Base-by-base conservation (phyloP, 2,888 invertebrate species). In the Sinotaia quadrata region DNA sequence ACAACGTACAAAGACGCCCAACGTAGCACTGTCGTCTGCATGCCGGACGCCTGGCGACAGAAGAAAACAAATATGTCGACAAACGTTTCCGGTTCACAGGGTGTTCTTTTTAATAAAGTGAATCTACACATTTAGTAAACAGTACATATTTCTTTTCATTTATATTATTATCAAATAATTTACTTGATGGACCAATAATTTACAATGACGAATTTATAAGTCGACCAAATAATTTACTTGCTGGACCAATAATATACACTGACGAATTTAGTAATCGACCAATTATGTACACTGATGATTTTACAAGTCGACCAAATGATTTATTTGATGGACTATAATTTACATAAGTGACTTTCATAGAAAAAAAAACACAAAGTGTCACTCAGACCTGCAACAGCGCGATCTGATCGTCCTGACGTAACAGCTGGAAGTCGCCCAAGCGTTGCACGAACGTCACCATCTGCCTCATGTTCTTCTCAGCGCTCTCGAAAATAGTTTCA, bases 381-480 rank as follows among this genome's bases (percentile, higher is more conserved):
- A 84, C 83, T 57, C 81, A 79, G 0, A 97, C 96, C 87, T 96
- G 96, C 12, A 97, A 88, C 15, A 96, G 89, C 27, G 93, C 92
- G 63, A 95, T 92, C 89, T 98, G 97, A 88, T 98, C 97, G 81
- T 95, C 95, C 83, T 97, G 95, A 84, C 95, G 95, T 92, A 98
- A 93, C 83, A 93, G 94, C 86, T 94, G 94, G 88, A 98, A 98
- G 3, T 95, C 94, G 83, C 85, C 88, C 58, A 92, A 86, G 75
- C 89, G 88, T 78, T 92, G 91, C n/a, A 91, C 90, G 89, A 91
- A 91, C 81, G 90, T 90, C 68, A 92, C 91, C 29, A 91, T 85
- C 65, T 97, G 91, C 73, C 96, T 90, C 75, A 98, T 96, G 2
- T 96, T 96, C 67, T 96, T 92, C 3, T 97, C 96, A 5, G 94